Percentiles rank a stretch among this genome's conserved stretches.
Evolutionary conservation across 2,113 vertebrate species (phyloP).

Genomic region (Pandion haliaetus): DNA sequence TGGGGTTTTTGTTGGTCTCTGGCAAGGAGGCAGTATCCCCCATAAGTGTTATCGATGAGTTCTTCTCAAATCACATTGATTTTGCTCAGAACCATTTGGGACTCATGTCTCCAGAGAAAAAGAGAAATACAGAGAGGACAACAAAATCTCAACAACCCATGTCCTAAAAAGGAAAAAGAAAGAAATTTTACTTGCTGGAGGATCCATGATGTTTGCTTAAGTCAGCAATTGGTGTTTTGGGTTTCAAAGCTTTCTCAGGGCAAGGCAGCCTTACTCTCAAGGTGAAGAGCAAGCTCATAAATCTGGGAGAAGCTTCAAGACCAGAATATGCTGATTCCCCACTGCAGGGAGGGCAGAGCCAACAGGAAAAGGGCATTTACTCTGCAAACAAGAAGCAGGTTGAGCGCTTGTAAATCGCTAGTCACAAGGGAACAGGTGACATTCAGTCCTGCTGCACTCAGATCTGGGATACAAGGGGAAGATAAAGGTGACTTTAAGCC

Average conservation of each 20-base stretch:
- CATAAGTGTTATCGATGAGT: neutral
- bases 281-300: slow-evolving; percentile 57
- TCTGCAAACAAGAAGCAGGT: slow-evolving; percentile 45
- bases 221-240: slow-evolving; percentile 38
- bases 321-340: slow-evolving; percentile 45
- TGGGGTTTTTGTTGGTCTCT: neutral
- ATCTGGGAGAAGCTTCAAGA: slow-evolving; percentile 57
- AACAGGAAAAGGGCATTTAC: slow-evolving; percentile 48
- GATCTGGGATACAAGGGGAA: neutral
- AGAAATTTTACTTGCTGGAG: neutral
- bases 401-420: slow-evolving; percentile 4
- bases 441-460: slow-evolving; percentile 35
- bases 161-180: neutral
- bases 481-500: neutral
- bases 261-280: slow-evolving; percentile 23
- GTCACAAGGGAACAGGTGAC: slow-evolving; percentile 47
- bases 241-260: slow-evolving; percentile 31
- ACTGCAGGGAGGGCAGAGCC: slow-evolving; percentile 28
- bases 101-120: neutral
- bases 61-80: neutral
- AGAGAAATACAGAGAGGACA: neutral
- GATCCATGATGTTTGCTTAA: slow-evolving; percentile 34
- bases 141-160: neutral
- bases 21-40: neutral
- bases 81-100: neutral